Conservation (phyloP, 1,140 invertebrate genomes). For the Hylaeus volcanicus region DNA sequence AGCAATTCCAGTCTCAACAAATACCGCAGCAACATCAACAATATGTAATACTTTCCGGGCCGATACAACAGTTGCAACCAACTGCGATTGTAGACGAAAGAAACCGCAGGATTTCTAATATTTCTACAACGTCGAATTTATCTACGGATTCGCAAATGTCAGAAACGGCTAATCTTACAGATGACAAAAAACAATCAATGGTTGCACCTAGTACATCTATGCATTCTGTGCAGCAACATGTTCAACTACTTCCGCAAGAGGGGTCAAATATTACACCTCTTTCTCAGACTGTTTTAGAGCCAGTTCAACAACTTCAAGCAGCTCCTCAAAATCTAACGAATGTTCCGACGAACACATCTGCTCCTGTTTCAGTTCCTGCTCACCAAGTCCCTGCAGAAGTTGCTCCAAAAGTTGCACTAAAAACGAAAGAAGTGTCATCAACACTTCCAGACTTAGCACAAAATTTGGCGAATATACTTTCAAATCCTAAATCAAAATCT, state of each 20-base stretch:
- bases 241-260: slow-evolving; percentile 51
- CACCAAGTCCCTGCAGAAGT: slow-evolving; percentile 60
- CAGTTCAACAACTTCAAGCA: slow-evolving; percentile 57
- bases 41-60: slow-evolving; percentile 67
- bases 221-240: slow-evolving; percentile 54
- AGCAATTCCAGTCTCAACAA: slow-evolving; percentile 66
- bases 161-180: slow-evolving; percentile 57
- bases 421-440: slow-evolving; percentile 77
- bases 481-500: slow-evolving; percentile 78
- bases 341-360: slow-evolving; percentile 21
- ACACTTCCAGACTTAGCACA: slow-evolving; percentile 78
- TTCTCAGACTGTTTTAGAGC: slow-evolving; percentile 40
- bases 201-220: slow-evolving; percentile 30
- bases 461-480: slow-evolving; percentile 79
- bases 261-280: slow-evolving; percentile 19
- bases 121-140: slow-evolving; percentile 71
- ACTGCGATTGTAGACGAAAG: slow-evolving; percentile 69
- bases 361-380: slow-evolving; percentile 31
- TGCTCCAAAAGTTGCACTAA: slow-evolving; percentile 67
- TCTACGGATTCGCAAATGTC: slow-evolving; percentile 75
- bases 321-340: slow-evolving; percentile 57
- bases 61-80: slow-evolving; percentile 69
- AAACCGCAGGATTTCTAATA: slow-evolving; percentile 76
- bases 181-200: slow-evolving; percentile 60
- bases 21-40: slow-evolving; percentile 57